Evolutionary conservation across 1,140 invertebrate species (phyloP), one percentile per base, ranked within the genome.

Genomic region (Argopecten irradians): DNA sequence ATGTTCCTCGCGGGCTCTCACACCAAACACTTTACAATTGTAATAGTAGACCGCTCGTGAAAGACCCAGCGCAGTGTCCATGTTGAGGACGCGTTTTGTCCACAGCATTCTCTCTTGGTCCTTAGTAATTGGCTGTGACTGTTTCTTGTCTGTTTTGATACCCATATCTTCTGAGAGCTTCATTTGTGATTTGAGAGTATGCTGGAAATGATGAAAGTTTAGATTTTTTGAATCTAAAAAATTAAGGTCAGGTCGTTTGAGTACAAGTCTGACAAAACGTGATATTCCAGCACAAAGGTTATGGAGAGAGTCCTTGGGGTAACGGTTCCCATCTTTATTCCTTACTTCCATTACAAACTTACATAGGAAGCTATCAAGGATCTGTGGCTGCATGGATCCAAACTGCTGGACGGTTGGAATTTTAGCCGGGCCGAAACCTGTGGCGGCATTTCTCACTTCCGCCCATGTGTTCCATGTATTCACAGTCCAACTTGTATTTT

Each of bases 381-480:
- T 39, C 14, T 55, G 13, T 28, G 82, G 71, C 32, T 35, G 39
- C 0, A 87, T 35, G 83, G 82, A 41, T 8, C 28, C 22, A 36
- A 41, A 87, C 35, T 87, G 71, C 33, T 83, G 82, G 32, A 87
- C 39, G 19, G 86, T 35, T 0, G 83, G 28, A 71, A 28, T 35
- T 71, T 22, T 39, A 19, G 22, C 82, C 28, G 39, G 22, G 14
- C n/a, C 28, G 43, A 33, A 39, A 32, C 32, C 16, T 90, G 34
- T 36, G 34, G 43, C 14, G 87, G 35, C 28, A 82, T 71, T 71
- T 86, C 91, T 22, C 43, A 86, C 87, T 90, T 89, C 28, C 43
- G 88, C 71, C 88, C 86, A 88, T 33, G 86, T 85, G 43, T 88
- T 88, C 34, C 83, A 86, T 85, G 55, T 82, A 84, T 88, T 84